A percentile compares a stretch with the other conserved stretches of the same genome.
These are phyloP conservation scores for Drosophila sulfurigaster DNA, from an alignment of 1,140 invertebrate species.

Conservation along the genomic window DNA sequence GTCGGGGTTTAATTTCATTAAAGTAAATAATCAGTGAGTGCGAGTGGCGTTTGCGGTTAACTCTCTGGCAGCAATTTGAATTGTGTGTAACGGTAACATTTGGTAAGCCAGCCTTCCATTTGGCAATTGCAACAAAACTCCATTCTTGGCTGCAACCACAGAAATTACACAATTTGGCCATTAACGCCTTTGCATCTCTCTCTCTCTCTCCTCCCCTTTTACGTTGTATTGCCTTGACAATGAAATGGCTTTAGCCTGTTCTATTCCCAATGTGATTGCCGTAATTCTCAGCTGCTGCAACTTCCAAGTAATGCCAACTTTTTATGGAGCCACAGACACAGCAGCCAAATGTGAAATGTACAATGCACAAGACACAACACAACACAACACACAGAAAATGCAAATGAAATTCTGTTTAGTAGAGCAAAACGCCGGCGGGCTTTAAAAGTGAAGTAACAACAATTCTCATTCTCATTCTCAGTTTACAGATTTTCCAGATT, in stretches of 20 bases:
- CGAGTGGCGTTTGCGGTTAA: constrained; percentile 55
- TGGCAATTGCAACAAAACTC: constrained; percentile 14
- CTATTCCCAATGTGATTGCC: constrained; percentile 56
- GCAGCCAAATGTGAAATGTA: neutral
- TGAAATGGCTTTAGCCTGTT: constrained; percentile 57
- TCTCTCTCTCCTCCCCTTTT: neutral
- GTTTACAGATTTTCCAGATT: constrained; percentile 63
- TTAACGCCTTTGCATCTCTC: constrained; percentile 62
- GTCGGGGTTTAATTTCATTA: constrained; percentile 73
- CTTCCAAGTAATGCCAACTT: constrained; percentile 1
- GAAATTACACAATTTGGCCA: constrained; percentile 79
- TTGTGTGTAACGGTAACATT: constrained; percentile 60
- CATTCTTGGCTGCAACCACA: constrained; percentile 35
- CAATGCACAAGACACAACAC: too few species aligned
- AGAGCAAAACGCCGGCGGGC: constrained; percentile 68
- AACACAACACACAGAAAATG: constrained; percentile 41
- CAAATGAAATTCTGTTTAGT: constrained; percentile 76
- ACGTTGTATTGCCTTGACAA: constrained; percentile 71
- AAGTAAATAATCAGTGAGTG: constrained; percentile 64
- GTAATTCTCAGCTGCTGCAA: constrained; percentile 54
- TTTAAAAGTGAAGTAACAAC: constrained; percentile 54
- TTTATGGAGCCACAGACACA: constrained; percentile 1
- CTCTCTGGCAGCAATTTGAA: constrained; percentile 59
- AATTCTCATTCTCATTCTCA: constrained; percentile 41
- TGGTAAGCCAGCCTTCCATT: neutral